Base-by-base conservation (phyloP, 2,888 invertebrate genomes). In the Plebejus argus region DNA sequence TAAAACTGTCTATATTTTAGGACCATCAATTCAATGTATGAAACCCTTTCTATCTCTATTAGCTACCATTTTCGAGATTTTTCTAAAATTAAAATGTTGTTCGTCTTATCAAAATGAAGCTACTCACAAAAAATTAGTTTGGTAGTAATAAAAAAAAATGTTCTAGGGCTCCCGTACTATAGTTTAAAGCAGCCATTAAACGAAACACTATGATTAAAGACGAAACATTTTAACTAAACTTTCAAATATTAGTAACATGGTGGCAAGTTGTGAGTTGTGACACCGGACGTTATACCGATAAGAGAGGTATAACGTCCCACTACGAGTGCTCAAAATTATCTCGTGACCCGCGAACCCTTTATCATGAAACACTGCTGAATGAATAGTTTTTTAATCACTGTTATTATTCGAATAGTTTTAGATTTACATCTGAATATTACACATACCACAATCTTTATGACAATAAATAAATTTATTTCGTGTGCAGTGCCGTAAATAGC, bases 341-440 rank as follows among this genome's bases (percentile, higher is more conserved):
- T 79, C 66, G 70, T 81, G 81, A 82, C 81, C 82, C 81, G 78
- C 78, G 84, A 83, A 80, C 83, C 76, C 76, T 53, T 35, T 82
- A 82, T 82, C 81, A 77, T 79, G 61, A 74, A 45, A 79, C 78
- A 76, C 76, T 72, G 77, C 79, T 82, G 80, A 82, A 82, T 82
- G 79, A 81, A 81, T 70, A 74, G 66, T 45, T 77, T 79, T 76
- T 70, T 28, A 66, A 56, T 20, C 28, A 5, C 12, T 66, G 15
- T 45, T 53, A 70, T 53, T 28, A 70, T 53, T 71, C 15, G 33
- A 49, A 35, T 70, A 33, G 6, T 49, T 66, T n/a, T 70, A 35
- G 58, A 45, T 28, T 53, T 23, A 28, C 33, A 28, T 23, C 45
- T 28, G 2, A 28, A 20, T 39, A 23, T 8, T 15, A 20, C 15